A percentile compares a stretch with the other conserved stretches of the same genome.
These are phyloP conservation scores for Lepidostoma basale DNA, from an alignment of 1,140 invertebrate genomes.

Conservation along the genomic window DNA sequence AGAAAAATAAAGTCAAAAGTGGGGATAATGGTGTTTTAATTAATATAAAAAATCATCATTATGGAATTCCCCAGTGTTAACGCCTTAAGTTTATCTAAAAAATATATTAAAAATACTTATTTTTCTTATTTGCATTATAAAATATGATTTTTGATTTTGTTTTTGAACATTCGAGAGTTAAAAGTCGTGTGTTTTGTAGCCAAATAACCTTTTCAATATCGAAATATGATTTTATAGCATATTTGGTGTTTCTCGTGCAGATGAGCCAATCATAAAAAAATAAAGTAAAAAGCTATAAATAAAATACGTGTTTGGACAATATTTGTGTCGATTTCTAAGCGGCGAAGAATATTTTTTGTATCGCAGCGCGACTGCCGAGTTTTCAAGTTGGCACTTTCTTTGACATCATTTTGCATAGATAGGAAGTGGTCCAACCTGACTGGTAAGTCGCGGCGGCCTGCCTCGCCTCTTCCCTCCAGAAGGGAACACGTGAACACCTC, in stretches of 20 bases:
- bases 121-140: no score
- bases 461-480: neutral
- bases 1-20: no score
- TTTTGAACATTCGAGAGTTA: neutral
- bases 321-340: constrained; percentile 23
- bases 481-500: neutral
- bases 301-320: neutral
- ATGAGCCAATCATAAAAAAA: neutral
- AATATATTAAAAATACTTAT: no score
- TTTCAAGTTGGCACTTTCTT: constrained; percentile 43
- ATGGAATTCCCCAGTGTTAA: no score
- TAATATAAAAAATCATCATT: no score
- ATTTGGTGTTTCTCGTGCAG: no score
- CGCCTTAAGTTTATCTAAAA: no score
- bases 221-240: no score
- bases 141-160: neutral
- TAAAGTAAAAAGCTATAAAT: neutral
- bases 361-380: constrained; percentile 29
- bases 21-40: no score
- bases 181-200: neutral
- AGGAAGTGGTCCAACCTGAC: constrained; percentile 40
- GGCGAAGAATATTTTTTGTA: constrained; percentile 32
- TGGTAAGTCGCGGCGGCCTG: neutral
- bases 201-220: no score
- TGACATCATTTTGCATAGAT: constrained; percentile 45